Conservation (phyloP, 1,140 invertebrate genomes). For the Drosophila watanabei region DNA sequence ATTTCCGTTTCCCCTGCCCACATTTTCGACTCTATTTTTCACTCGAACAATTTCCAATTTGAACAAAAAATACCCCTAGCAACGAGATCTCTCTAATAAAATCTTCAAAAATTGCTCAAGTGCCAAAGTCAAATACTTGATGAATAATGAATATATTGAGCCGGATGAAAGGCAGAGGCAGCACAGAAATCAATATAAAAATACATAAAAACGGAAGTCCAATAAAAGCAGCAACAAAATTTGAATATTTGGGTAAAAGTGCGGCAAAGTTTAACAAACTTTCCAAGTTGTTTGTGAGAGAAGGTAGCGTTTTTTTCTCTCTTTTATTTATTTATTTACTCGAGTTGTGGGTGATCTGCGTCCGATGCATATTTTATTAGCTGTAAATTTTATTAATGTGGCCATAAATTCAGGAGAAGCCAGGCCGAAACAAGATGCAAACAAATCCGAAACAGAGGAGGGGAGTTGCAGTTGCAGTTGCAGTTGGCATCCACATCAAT, state of each 20-base stretch:
- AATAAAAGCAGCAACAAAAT: slow-evolving; percentile 23
- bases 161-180: slow-evolving; percentile 23
- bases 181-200: slow-evolving; percentile 23
- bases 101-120: slow-evolving; percentile 43
- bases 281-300: slow-evolving; percentile 10
- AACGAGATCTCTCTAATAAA: slow-evolving; percentile 28
- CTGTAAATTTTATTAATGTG: slow-evolving; percentile 84
- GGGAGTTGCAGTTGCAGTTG: slow-evolving; percentile 2
- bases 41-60: slow-evolving; percentile 15
- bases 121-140: slow-evolving; percentile 59
- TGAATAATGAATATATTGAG: slow-evolving; percentile 56
- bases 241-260: slow-evolving; percentile 38
- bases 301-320: neutral
- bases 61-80: slow-evolving; percentile 11
- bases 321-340: slow-evolving; percentile 5
- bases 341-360: slow-evolving; percentile 64
- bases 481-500: slow-evolving; percentile 28
- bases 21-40: slow-evolving; percentile 5
- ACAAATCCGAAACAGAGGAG: slow-evolving; percentile 33
- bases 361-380: slow-evolving; percentile 79
- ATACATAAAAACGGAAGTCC: slow-evolving; percentile 50
- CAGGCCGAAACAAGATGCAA: slow-evolving; percentile 62
- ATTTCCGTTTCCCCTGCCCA: neutral
- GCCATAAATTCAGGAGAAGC: slow-evolving; percentile 76
- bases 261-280: slow-evolving; percentile 40